Conservation (phyloP, 2,888 invertebrate species). For the Cyclophora albipunctata region DNA sequence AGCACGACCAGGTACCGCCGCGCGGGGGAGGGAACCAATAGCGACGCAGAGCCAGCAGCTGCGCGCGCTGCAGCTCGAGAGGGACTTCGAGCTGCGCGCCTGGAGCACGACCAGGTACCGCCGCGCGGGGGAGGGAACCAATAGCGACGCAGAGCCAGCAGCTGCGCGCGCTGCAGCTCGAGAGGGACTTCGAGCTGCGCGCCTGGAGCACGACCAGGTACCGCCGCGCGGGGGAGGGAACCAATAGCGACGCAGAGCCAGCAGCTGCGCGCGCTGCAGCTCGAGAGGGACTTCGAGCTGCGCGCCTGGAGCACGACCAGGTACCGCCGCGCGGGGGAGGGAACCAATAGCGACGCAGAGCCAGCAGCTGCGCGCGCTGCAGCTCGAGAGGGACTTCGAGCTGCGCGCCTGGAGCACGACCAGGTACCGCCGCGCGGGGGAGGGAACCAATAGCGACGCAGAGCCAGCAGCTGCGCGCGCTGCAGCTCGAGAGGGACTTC, state of each 20-base stretch:
- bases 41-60: conserved; percentile 91
- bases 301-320: conserved; percentile 83
- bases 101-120: conserved; percentile 75
- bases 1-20: conserved; percentile 70
- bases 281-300: conserved; percentile 96
- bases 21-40: conserved; percentile 77
- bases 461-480: conserved; percentile 90
- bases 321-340: no score
- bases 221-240: conserved; percentile 64
- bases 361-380: conserved; percentile 90
- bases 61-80: conserved; percentile 90
- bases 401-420: conserved; percentile 85
- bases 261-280: conserved; percentile 88
- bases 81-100: conserved; percentile 94
- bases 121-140: conserved; percentile 74
- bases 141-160: conserved; percentile 90
- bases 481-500: conserved; percentile 95
- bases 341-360: no score
- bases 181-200: conserved; percentile 93
- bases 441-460: no score
- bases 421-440: conserved; percentile 80
- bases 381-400: conserved; percentile 96
- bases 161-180: conserved; percentile 90
- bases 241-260: conserved; percentile 89
- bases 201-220: conserved; percentile 80